Conservation (phyloP, 92 coral and sea anemone species). For the Muricea muricata region DNA sequence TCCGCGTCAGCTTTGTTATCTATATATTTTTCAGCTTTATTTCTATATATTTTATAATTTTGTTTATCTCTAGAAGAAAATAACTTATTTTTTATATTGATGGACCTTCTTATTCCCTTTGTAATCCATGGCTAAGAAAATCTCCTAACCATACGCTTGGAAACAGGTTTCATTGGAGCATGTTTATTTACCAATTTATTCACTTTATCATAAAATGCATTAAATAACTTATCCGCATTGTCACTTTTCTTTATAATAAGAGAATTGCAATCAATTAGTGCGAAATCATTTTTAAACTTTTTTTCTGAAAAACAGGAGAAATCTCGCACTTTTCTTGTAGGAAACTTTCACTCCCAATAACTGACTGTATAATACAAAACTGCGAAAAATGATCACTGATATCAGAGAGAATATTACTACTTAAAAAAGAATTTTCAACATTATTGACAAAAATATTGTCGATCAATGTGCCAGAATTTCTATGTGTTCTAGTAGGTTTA, state of each 20-base stretch:
- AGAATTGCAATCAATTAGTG: constrained; percentile 22
- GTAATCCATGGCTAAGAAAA: constrained; percentile 18
- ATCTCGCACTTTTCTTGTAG: constrained; percentile 30
- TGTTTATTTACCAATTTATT: constrained; percentile 50
- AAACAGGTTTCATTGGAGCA: constrained; percentile 44
- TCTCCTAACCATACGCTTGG: not conserved
- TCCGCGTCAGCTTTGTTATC: constrained; percentile 38
- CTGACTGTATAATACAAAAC: constrained; percentile 49
- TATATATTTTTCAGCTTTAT: too few species aligned
- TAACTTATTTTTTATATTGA: constrained; percentile 22
- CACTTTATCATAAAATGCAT: constrained; percentile 8
- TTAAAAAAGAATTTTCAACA: constrained; percentile 29
- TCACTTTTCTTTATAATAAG: not conserved
- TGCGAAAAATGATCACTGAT: constrained; percentile 60
- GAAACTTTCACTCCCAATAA: too few species aligned
- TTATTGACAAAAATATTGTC: constrained; percentile 57
- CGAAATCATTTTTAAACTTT: constrained; percentile 36
- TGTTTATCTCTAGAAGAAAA: constrained; percentile 15
- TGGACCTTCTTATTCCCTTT: constrained; percentile 15
- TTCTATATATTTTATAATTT: constrained; percentile 41
- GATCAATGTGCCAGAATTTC: constrained; percentile 62
- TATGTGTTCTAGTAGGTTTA: constrained; percentile 63
- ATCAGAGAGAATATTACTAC: constrained; percentile 68
- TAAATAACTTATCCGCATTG: not conserved
- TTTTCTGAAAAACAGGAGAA: constrained; percentile 35